Evolutionary conservation across 2,888 invertebrate genomes (phyloP).

Genomic region (Maniola hyperantus): DNA sequence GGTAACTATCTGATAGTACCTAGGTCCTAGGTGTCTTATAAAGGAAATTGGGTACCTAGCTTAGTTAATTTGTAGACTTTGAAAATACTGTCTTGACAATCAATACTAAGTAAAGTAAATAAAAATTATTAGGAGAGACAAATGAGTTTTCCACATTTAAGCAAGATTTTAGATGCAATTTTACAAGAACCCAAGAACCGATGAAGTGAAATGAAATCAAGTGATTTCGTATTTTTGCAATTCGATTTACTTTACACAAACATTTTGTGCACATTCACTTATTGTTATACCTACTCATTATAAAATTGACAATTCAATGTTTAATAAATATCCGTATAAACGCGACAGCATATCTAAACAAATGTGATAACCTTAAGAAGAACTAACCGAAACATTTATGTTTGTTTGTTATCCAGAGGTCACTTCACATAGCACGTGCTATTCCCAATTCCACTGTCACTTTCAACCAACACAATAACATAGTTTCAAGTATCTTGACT

Average conservation of each 20-base stretch:
- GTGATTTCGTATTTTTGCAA: neutral
- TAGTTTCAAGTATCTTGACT: conserved; percentile 56
- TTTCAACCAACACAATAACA: conserved; percentile 59
- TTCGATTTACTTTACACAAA: neutral
- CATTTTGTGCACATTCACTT: neutral
- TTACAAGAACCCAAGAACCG: no score
- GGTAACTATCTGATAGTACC: no score
- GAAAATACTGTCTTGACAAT: neutral
- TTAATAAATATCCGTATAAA: neutral
- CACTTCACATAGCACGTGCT: conserved; percentile 52
- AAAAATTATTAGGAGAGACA: neutral
- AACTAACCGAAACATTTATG: conserved; percentile 50
- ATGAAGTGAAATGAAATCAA: no score
- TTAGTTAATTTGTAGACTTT: no score
- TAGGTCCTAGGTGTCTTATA: neutral
- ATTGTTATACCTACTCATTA: neutral
- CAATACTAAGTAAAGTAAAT: neutral
- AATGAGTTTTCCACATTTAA: neutral
- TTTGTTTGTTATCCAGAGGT: conserved; percentile 47
- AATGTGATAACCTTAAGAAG: conserved; percentile 4
- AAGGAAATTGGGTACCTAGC: conserved; percentile 6
- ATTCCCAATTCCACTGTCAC: conserved; percentile 68
- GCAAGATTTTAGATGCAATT: neutral
- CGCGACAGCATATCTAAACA: neutral
- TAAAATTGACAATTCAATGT: neutral